Evolutionary conservation across 2,113 vertebrate species (phyloP), one percentile per base, ranked within the genome.

Genomic region (Heteronetta atricapilla): DNA sequence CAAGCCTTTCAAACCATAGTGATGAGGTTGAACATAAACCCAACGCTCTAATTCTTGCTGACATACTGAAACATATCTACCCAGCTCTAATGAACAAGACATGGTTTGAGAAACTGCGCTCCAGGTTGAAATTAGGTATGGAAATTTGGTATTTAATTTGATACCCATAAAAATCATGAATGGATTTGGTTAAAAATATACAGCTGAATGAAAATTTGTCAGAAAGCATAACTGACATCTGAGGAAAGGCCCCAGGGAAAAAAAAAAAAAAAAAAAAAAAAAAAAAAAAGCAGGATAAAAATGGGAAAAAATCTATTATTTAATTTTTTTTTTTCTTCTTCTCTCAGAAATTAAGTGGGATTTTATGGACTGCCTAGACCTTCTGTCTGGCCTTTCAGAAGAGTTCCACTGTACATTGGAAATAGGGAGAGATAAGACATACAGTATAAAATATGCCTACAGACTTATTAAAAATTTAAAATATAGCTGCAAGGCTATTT

Each of bases 51-150:
- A 40, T 76, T 97, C 95, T 95, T 97, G 64, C 93, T 96, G 94
- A 80, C 38, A 28, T 79, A 64, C 53, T 77, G 34, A 82, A 96
- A 67, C 52, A 95, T 46, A 94, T 40, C 19, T 68, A 60, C 16
- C 78, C 33, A 53, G 58, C 18, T 53, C 26, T 67, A 83, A 93
- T 74, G 28, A 19, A 33, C 11, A 53, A 34, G 21, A 93, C 52
- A 14, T 77, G 52, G 40, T 34, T 95, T 94, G 64, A 96, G 89
- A 96, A 97, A 94, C 62, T 91, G n/a, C 93, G 81, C 66, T 96
- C 63, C 77, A 82, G 92, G 78, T 19, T 55, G 70, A 96, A 94
- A 88, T 76, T 84, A 91, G 67, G 17, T 88, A 88, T 31, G 21
- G 69, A 70, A 87, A 95, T 44, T 48, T 48, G 46, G 46, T 48